Conservation (phyloP, 2,888 invertebrate genomes). For the Meghimatium bilineatum region DNA sequence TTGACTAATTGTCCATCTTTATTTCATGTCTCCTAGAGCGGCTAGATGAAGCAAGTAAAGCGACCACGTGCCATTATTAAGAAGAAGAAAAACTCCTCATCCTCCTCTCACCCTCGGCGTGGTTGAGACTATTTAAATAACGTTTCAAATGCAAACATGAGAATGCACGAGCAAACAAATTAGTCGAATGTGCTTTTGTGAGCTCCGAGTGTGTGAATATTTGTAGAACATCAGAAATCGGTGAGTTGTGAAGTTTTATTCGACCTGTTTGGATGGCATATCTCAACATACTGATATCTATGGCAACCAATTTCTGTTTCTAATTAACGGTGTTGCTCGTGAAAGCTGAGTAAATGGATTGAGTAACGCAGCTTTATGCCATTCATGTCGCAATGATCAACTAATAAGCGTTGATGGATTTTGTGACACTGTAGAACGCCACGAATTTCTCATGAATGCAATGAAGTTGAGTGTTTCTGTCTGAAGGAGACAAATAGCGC, state of each 20-base stretch:
- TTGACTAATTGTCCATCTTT: constrained; percentile 21
- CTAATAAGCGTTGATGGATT: too few species aligned
- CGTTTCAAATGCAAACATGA: constrained; percentile 26
- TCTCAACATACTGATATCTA: neutral
- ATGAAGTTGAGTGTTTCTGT: too few species aligned
- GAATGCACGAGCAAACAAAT: constrained; percentile 36
- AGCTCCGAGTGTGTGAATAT: constrained; percentile 16
- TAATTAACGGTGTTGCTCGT: constrained; percentile 4
- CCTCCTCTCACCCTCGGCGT: neutral
- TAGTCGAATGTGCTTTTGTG: constrained; percentile 32
- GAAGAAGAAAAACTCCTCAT: neutral
- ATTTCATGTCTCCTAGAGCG: neutral
- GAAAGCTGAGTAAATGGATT: too few species aligned
- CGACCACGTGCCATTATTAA: constrained; percentile 20
- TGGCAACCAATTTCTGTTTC: neutral
- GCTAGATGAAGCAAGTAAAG: neutral
- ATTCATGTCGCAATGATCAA: too few species aligned
- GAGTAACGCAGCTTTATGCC: too few species aligned
- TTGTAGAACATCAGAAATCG: neutral
- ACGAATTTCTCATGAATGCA: too few species aligned
- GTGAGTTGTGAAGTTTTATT: constrained; percentile 7
- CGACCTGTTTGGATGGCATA: neutral
- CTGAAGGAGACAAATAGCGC: too few species aligned
- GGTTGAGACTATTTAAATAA: constrained; percentile 29
- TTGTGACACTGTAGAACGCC: too few species aligned